phyloP scores from a whole-genome alignment of 2,113 vertebrate genomes.

The Gasterosteus aculeatus region DNA sequence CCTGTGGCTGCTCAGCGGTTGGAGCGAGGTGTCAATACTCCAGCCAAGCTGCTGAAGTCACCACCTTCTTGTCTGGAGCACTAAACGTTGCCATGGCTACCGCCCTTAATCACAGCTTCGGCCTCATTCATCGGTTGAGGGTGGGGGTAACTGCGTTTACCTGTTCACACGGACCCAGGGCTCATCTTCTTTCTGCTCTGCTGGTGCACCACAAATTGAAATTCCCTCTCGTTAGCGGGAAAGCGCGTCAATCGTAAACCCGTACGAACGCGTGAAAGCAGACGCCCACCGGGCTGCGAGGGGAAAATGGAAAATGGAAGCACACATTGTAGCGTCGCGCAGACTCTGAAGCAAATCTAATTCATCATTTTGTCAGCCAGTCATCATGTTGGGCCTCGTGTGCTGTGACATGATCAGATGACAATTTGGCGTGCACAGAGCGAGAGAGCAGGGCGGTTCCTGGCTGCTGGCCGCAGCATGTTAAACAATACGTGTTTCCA shows the following conservation, averaged over 20 bases:
- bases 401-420: constrained; percentile 36
- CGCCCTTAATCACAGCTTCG: constrained; percentile 25
- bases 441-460: constrained; percentile 4
- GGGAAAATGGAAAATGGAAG: constrained; percentile 18
- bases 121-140: constrained; percentile 37
- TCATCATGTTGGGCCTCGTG: constrained; percentile 38
- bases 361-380: constrained; percentile 45
- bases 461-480: constrained; percentile 20
- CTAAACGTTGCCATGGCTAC: constrained; percentile 49
- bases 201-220: constrained; percentile 40
- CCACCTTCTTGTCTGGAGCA: constrained; percentile 15
- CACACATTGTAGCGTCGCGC: not conserved
- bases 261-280: constrained; percentile 4
- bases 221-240: constrained; percentile 47
- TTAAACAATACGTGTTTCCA: constrained; percentile 50
- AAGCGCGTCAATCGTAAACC: constrained; percentile 35
- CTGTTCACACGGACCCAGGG: constrained; percentile 12
- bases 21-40: constrained; percentile 2
- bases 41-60: constrained; percentile 7
- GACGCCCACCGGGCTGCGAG: constrained; percentile 21
- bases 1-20: not conserved
- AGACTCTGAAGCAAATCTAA: constrained; percentile 29
- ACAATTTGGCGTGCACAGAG: constrained; percentile 40
- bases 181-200: constrained; percentile 37
- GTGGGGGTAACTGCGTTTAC: constrained; percentile 35